These are phyloP conservation scores for Sinosuthora webbiana DNA, from an alignment of 2,113 vertebrate species.

Conservation along the genomic window DNA sequence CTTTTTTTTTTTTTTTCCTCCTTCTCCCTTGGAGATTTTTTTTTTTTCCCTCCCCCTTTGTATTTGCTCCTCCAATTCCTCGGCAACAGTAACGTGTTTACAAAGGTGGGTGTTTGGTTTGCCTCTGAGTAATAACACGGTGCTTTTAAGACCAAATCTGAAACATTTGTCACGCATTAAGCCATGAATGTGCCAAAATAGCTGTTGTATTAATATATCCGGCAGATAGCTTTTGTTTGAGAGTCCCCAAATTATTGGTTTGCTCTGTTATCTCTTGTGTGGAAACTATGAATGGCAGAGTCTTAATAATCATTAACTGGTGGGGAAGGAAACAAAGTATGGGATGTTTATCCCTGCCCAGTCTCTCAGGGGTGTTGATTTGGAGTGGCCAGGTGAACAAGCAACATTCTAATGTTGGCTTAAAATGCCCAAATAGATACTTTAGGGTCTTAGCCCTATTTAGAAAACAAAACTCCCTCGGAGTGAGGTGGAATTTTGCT, in stretches of 20 bases:
- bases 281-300: background rate
- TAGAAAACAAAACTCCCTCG: background rate
- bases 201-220: slow-evolving; percentile 9
- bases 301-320: slow-evolving; percentile 1
- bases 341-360: background rate
- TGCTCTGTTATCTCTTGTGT: slow-evolving; percentile 7
- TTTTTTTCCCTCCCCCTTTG: background rate
- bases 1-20: background rate
- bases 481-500: background rate
- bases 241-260: slow-evolving; percentile 53
- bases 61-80: background rate
- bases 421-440: background rate
- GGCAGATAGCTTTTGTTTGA: slow-evolving; percentile 40
- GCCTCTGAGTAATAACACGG: background rate
- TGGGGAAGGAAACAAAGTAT: background rate
- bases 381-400: slow-evolving; percentile 31
- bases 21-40: background rate
- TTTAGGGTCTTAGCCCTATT: background rate
- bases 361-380: background rate
- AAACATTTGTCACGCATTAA: slow-evolving; percentile 47
- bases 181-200: slow-evolving; percentile 28
- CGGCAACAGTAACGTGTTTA: background rate
- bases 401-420: background rate
- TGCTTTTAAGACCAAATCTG: slow-evolving; percentile 19
- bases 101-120: slow-evolving; percentile 39